Evolutionary conservation across 2,888 invertebrate species (phyloP).

Genomic region (Xiphydria camelus): DNA sequence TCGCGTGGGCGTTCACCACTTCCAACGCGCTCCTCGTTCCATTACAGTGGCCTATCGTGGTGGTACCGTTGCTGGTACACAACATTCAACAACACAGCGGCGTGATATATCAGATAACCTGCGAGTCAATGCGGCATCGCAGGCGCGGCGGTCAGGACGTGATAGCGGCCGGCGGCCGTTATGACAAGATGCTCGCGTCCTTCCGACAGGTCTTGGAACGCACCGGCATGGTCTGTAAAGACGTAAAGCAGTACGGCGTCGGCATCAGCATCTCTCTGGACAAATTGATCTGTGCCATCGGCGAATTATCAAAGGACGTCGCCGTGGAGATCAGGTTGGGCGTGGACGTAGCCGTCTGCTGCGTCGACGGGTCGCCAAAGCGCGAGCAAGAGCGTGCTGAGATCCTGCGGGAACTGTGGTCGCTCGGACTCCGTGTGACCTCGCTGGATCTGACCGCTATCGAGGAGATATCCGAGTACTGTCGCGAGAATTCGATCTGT

Average conservation of each 20-base stretch:
- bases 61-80: constrained; percentile 66
- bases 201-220: constrained; percentile 64
- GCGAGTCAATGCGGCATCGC: constrained; percentile 62
- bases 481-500: constrained; percentile 49
- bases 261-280: constrained; percentile 88
- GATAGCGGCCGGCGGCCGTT: constrained; percentile 87
- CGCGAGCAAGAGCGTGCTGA: constrained; percentile 63
- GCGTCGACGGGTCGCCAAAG: constrained; percentile 63
- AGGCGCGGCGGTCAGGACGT: constrained; percentile 66
- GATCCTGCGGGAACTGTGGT: constrained; percentile 71
- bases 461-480: constrained; percentile 65
- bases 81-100: constrained; percentile 70
- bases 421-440: constrained; percentile 68
- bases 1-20: background rate
- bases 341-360: constrained; percentile 71
- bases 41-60: constrained; percentile 63
- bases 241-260: constrained; percentile 65
- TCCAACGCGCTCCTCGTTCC: constrained; percentile 7
- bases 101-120: constrained; percentile 69
- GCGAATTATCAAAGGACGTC: constrained; percentile 59
- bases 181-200: constrained; percentile 78
- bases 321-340: constrained; percentile 55
- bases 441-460: constrained; percentile 65
- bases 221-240: constrained; percentile 47
- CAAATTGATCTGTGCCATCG: constrained; percentile 69